Conservation (phyloP, 2,113 vertebrate species). For the Ageneiosus marmoratus region DNA sequence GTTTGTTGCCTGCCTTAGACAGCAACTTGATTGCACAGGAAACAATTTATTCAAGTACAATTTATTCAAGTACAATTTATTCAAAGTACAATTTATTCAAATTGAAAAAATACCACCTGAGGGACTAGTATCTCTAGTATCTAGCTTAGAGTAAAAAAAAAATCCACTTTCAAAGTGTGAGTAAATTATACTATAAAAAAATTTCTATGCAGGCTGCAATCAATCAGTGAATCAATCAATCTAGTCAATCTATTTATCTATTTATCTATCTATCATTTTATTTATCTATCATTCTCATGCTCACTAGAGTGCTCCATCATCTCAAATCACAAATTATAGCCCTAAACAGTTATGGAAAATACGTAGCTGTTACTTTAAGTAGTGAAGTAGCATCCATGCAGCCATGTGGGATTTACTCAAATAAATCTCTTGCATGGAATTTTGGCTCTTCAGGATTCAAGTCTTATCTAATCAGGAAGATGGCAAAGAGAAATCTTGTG, state of each 20-base stretch:
- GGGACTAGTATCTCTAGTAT: too few species aligned
- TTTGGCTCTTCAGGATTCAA: neutral
- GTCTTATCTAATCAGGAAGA: neutral
- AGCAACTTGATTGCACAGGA: neutral
- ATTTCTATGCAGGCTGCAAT: too few species aligned
- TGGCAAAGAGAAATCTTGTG: neutral
- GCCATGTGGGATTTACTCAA: neutral
- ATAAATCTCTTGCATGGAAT: neutral
- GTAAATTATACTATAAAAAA: too few species aligned
- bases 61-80: too few species aligned
- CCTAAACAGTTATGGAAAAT: neutral
- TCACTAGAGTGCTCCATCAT: neutral
- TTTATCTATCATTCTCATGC: too few species aligned
- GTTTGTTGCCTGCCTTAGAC: neutral
- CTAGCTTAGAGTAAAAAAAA: too few species aligned
- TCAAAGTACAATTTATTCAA: too few species aligned
- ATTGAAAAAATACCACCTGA: too few species aligned
- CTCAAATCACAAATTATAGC: neutral
- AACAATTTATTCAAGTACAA: too few species aligned
- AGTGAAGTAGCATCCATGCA: neutral
- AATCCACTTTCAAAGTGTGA: too few species aligned
- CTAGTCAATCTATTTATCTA: neutral
- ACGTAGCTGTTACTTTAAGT: neutral
- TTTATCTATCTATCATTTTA: neutral
- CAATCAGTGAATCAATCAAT: too few species aligned